Evolutionary conservation across 2,113 vertebrate genomes (phyloP), one percentile per base, ranked within the genome.

Genomic region (Apistogramma diplotaenia): DNA sequence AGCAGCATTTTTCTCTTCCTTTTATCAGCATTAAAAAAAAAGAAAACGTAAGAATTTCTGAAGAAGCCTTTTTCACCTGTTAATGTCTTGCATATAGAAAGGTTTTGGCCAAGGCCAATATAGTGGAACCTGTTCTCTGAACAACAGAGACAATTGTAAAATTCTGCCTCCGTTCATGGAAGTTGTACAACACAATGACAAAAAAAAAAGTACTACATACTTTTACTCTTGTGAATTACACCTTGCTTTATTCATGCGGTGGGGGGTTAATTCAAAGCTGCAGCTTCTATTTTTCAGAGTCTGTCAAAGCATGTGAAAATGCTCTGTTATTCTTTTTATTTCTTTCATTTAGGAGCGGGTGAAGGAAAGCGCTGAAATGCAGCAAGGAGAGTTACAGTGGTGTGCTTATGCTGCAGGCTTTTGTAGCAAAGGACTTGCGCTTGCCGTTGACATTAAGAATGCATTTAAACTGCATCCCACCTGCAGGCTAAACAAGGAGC

Each of bases 381-480:
- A 19, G 74, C 15, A 46, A 55, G 25, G 27, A 58, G 79, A 56
- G n/a, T 46, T 61, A 21, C 51, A 56, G 70, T 56, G 76, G 72
- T 62, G 2, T 76, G 65, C 77, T 76, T 65, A 4, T 53, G 81
- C 86, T 86, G 65, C 83, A 82, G 86, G 82, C 82, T 88, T 35
- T 76, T 9, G 84, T 76, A 90, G 81, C 76, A 85, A 87, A 86
- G 73, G 70, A 86, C 81, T 79, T 23, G 53, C 33, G 71, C 62
- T 83, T 72, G 78, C 56, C 79, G 58, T 87, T 85, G 61, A 83
- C 82, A 87, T 89, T 89, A 85, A 79, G 85, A 89, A 85, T 84
- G 62, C 77, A 75, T 90, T 90, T 84, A 71, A 60, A 55, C 74
- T 46, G 65, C 58, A 71, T 84, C 77, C 82, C 75, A 54, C 75